Percentiles rank a stretch among this genome's conserved stretches.
These are phyloP conservation scores for Drosophila nasuta DNA, from an alignment of 1,140 invertebrate species.

Conservation along the genomic window DNA sequence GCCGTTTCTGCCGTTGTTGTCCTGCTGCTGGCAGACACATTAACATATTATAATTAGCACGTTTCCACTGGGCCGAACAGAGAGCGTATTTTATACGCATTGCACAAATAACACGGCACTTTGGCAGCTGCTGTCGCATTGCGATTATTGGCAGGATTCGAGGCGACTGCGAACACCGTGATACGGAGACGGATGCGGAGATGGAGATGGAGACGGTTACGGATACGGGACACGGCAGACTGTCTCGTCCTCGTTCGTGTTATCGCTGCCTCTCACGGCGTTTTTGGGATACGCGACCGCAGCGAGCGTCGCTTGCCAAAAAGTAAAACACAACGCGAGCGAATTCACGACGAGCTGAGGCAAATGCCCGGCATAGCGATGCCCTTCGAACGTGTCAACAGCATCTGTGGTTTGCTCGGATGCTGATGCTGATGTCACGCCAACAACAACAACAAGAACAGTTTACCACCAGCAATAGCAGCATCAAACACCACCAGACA, in stretches of 20 bases:
- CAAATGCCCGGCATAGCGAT: conserved; percentile 24
- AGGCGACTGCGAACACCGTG: conserved; percentile 15
- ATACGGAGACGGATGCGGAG: background rate
- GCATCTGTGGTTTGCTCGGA: conserved; percentile 57
- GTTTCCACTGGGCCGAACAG: conserved; percentile 47
- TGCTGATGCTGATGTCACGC: conserved; percentile 67
- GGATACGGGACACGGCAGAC: no score
- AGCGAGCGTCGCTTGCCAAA: conserved; percentile 45
- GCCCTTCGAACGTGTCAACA: conserved; percentile 73
- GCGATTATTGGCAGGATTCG: conserved; percentile 54
- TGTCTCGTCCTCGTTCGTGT: background rate
- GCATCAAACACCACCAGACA: background rate
- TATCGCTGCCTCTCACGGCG: conserved; percentile 21
- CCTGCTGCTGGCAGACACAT: conserved; percentile 37
- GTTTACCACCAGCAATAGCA: conserved; percentile 1
- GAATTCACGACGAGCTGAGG: no score
- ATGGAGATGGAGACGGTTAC: background rate
- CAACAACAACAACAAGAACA: conserved; percentile 26
- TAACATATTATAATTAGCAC: conserved; percentile 69
- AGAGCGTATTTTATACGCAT: conserved; percentile 55
- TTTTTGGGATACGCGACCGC: conserved; percentile 55
- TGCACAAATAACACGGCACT: conserved; percentile 42
- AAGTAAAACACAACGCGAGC: conserved; percentile 18
- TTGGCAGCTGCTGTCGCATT: conserved; percentile 29
- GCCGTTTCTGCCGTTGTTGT: background rate